These are phyloP conservation scores for Bombus breviceps DNA, from an alignment of 1,140 invertebrate species.

Conservation along the genomic window DNA sequence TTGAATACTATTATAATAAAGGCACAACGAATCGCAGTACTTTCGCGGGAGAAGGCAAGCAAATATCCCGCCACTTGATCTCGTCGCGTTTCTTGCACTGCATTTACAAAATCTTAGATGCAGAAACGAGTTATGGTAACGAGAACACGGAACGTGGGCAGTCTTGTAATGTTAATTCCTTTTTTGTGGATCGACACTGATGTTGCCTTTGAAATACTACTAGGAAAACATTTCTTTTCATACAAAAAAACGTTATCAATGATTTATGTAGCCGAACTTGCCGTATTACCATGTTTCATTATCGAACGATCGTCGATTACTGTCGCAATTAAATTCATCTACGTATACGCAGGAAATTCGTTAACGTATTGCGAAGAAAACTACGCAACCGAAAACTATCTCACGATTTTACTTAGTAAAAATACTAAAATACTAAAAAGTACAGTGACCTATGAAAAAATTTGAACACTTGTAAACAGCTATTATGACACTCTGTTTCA, in stretches of 20 bases:
- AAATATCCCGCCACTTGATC: constrained; percentile 26
- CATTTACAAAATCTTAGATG: not conserved
- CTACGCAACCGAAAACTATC: not conserved
- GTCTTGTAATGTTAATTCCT: not conserved
- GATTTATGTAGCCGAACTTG: not conserved
- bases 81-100: not conserved
- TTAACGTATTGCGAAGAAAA: too few species aligned
- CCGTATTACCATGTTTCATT: not conserved
- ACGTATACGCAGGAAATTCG: not conserved
- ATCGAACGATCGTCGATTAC: not conserved
- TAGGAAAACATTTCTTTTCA: not conserved
- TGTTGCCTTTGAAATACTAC: not conserved
- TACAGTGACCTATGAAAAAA: too few species aligned
- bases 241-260: too few species aligned
- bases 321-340: too few species aligned
- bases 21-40: constrained; percentile 48
- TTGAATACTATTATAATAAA: constrained; percentile 81
- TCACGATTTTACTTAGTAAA: not conserved
- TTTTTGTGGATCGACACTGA: not conserved
- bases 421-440: not conserved
- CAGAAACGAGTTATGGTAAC: constrained; percentile 5
- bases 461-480: too few species aligned
- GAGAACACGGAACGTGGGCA: not conserved
- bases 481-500: not conserved
- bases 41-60: constrained; percentile 33